These are phyloP conservation scores for Sebastes steindachneri DNA, from an alignment of 2,797 vertebrate species.

Conservation along the genomic window DNA sequence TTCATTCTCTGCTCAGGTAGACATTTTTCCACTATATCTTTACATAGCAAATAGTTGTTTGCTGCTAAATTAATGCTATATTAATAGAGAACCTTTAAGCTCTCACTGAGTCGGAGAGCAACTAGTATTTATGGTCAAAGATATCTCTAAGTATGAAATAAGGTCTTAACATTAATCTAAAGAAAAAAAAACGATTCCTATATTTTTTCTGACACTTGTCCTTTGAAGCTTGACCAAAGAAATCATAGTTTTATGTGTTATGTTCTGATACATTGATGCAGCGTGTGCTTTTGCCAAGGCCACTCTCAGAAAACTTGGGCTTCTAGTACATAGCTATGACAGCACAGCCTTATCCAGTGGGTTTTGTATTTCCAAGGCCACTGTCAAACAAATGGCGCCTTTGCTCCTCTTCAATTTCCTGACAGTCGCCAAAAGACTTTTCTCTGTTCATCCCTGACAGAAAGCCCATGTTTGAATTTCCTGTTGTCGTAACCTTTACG, in stretches of 20 bases:
- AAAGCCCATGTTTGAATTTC: background rate
- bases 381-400: conserved; percentile 43
- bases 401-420: background rate
- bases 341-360: conserved; percentile 24
- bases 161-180: background rate
- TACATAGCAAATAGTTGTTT: background rate
- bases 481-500: background rate
- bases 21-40: too few species aligned
- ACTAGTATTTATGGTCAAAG: background rate
- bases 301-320: conserved; percentile 2
- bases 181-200: background rate
- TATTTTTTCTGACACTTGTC: background rate
- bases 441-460: background rate
- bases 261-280: conserved; percentile 24
- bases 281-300: conserved; percentile 36
- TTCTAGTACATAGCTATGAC: conserved; percentile 21
- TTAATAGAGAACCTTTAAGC: background rate
- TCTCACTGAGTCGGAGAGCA: background rate
- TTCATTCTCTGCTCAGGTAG: too few species aligned
- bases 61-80: background rate
- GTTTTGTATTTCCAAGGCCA: conserved; percentile 57
- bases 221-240: conserved; percentile 2
- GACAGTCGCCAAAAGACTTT: background rate
- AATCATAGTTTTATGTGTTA: conserved; percentile 10
- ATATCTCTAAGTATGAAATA: background rate